phyloP scores from a whole-genome alignment of 2,797 vertebrate genomes.

The Tarsius wallacei region DNA sequence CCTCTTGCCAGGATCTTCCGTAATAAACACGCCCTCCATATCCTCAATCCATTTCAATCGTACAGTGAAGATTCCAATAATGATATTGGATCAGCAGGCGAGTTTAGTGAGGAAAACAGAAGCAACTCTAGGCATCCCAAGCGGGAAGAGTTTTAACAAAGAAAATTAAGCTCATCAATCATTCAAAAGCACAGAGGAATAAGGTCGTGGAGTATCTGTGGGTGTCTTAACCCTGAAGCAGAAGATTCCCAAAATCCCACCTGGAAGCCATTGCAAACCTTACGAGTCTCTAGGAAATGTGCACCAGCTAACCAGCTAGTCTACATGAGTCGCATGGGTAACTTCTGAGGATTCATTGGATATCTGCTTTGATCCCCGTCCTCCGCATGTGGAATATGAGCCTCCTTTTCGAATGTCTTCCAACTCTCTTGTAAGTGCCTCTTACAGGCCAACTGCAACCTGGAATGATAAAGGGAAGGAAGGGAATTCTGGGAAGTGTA shows the following conservation, averaged over 20 bases:
- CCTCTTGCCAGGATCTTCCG: background rate
- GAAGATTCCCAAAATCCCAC: background rate
- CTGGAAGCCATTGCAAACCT: background rate
- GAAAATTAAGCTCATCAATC: background rate
- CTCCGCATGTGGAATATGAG: background rate
- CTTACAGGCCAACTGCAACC: background rate
- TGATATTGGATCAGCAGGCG: background rate
- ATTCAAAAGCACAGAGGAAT: background rate
- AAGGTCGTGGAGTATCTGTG: background rate
- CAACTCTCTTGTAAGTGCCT: background rate
- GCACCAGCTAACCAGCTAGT: background rate
- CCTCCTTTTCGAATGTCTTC: constrained; percentile 9
- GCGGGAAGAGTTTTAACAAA: constrained; percentile 34
- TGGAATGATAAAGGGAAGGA: background rate
- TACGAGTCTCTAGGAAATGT: background rate
- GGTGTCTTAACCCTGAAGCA: background rate
- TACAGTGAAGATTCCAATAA: background rate
- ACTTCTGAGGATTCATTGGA: constrained; percentile 2
- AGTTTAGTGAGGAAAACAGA: background rate
- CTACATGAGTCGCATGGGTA: background rate
- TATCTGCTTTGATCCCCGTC: background rate
- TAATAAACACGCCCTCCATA: background rate
- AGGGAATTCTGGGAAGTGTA: background rate
- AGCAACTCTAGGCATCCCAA: background rate
- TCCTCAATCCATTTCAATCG: background rate